A percentile compares a stretch with the other conserved stretches of the same genome.
These are phyloP conservation scores for Onthophagus taurus DNA, from an alignment of 1,140 invertebrate species.

Conservation along the genomic window DNA sequence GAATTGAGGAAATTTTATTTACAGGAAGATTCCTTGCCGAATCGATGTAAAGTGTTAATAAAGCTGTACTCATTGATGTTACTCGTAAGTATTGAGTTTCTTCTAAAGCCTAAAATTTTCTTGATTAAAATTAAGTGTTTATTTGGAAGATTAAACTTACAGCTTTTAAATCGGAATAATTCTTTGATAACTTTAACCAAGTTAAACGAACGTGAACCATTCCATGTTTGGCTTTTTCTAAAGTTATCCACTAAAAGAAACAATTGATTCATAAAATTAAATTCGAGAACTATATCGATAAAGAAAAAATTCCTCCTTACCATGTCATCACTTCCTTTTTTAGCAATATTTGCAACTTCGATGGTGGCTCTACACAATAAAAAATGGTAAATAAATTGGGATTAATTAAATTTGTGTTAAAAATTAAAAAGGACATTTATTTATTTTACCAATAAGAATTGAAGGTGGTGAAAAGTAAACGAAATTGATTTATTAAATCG, in stretches of 20 bases:
- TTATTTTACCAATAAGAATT: too few species aligned
- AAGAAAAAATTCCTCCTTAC: constrained; percentile 44
- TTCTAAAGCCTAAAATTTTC: constrained; percentile 49
- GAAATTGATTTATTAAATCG: too few species aligned
- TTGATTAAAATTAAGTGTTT: constrained; percentile 1
- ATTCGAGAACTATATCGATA: constrained; percentile 8
- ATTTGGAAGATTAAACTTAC: constrained; percentile 44
- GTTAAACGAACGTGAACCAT: constrained; percentile 77
- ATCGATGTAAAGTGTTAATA: constrained; percentile 80
- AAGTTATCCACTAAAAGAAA: constrained; percentile 71
- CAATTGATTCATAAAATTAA: constrained; percentile 9
- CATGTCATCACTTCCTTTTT: constrained; percentile 56
- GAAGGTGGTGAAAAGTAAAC: too few species aligned
- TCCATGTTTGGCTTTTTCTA: constrained; percentile 90
- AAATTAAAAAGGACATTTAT: not conserved
- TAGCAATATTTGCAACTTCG: constrained; percentile 55
- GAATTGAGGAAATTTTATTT: constrained; percentile 42
- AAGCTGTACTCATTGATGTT: constrained; percentile 62
- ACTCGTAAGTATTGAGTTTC: constrained; percentile 68
- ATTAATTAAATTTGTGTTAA: not conserved
- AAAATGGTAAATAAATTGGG: constrained; percentile 7
- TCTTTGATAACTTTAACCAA: constrained; percentile 74
- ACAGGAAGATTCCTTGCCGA: constrained; percentile 85
- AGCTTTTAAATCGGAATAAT: constrained; percentile 60
- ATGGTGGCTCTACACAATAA: constrained; percentile 41